A percentile compares a stretch with the other conserved stretches of the same genome.
Evolutionary conservation across 2,888 invertebrate genomes (phyloP).

Genomic region (Ypsolopha scabrella): DNA sequence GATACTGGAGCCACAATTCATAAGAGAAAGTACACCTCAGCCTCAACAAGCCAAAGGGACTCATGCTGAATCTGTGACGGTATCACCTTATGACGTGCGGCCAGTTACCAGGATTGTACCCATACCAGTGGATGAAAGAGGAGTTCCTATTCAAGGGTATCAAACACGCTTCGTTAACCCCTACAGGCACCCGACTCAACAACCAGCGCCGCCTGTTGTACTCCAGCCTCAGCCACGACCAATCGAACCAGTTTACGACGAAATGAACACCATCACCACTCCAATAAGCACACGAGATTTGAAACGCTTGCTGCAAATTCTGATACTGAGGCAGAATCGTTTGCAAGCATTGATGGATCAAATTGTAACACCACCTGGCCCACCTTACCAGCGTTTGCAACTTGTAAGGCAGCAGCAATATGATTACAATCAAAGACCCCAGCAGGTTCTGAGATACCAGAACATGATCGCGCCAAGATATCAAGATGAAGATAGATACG

Average conservation of each 20-base stretch:
- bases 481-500: slow-evolving; percentile 50
- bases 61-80: slow-evolving; percentile 37
- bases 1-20: slow-evolving; percentile 54
- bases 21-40: slow-evolving; percentile 31
- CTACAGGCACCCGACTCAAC: slow-evolving; percentile 31
- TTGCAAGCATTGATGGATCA: slow-evolving; percentile 69
- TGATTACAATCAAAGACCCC: slow-evolving; percentile 33
- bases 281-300: slow-evolving; percentile 80
- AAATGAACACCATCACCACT: slow-evolving; percentile 72
- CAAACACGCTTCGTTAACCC: slow-evolving; percentile 46
- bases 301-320: slow-evolving; percentile 74
- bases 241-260: slow-evolving; percentile 54
- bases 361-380: slow-evolving; percentile 39
- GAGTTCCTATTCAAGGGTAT: slow-evolving; percentile 52
- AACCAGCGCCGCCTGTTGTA: slow-evolving; percentile 23
- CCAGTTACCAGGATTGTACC: slow-evolving; percentile 54
- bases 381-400: slow-evolving; percentile 33
- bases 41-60: slow-evolving; percentile 32
- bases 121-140: slow-evolving; percentile 57
- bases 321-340: slow-evolving; percentile 74
- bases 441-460: slow-evolving; percentile 30
- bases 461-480: slow-evolving; percentile 30
- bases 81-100: slow-evolving; percentile 41
- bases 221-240: slow-evolving; percentile 33
- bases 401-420: slow-evolving; percentile 29